A percentile compares a stretch with the other conserved stretches of the same genome.
phyloP scores from a whole-genome alignment of 1,140 invertebrate genomes.

The Mactra quadrangularis region DNA sequence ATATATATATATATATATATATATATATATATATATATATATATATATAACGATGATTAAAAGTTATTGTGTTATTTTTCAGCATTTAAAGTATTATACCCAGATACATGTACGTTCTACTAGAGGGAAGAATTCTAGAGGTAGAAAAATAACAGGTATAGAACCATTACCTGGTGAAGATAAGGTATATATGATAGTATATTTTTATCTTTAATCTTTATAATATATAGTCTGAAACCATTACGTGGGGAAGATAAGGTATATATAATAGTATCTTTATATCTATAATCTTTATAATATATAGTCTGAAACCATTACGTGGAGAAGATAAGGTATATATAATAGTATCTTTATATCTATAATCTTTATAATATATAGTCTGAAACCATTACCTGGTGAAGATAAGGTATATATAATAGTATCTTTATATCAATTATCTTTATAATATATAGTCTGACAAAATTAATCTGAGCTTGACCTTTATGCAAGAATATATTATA shows the following conservation, averaged over 20 bases:
- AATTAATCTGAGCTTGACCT: too few species aligned
- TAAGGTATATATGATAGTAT: conserved; percentile 85
- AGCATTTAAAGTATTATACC: conserved; percentile 98
- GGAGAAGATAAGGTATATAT: conserved; percentile 92
- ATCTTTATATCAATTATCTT: conserved; percentile 2
- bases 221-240: conserved; percentile 98
- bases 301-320: conserved; percentile 98
- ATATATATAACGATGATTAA: too few species aligned
- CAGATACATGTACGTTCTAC: conserved; percentile 98
- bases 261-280: conserved; percentile 25
- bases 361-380: conserved; percentile 94
- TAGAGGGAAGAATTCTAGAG: conserved; percentile 96
- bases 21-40: too few species aligned
- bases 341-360: neutral
- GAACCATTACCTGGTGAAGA: conserved; percentile 98
- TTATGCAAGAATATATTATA: too few species aligned
- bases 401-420: conserved; percentile 88
- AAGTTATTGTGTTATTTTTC: too few species aligned
- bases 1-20: too few species aligned
- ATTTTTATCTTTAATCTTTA: conserved; percentile 4
- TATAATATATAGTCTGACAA: too few species aligned
- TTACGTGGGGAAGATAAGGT: conserved; percentile 97
- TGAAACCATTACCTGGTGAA: conserved; percentile 98
- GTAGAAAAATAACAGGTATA: conserved; percentile 98
- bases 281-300: conserved; percentile 87